Percentiles rank a stretch among this genome's conserved stretches.
Evolutionary conservation across 2,113 vertebrate species (phyloP).

Genomic region (Vulpes ferrilata): DNA sequence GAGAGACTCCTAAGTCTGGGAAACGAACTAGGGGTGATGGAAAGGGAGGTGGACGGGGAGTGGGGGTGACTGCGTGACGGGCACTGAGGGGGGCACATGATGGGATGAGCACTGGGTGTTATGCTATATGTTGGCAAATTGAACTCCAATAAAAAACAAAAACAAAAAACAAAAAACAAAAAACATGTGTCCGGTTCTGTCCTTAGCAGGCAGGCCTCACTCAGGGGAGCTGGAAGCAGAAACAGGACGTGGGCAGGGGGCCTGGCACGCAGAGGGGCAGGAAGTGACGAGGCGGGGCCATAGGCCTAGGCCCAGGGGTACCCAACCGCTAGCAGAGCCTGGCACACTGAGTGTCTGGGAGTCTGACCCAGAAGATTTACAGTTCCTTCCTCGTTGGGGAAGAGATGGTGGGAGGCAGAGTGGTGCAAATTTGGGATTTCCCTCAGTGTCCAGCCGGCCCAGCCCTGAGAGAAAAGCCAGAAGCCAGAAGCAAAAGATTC

Average conservation of each 20-base stretch:
- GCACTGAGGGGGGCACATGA: no score
- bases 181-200: neutral
- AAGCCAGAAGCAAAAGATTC: neutral
- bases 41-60: no score
- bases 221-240: neutral
- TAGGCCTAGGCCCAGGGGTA: accelerated
- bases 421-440: neutral
- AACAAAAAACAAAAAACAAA: no score
- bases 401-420: neutral
- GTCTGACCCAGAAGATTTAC: neutral
- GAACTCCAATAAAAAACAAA: no score
- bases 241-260: neutral
- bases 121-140: no score
- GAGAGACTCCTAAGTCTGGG: no score
- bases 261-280: no score
- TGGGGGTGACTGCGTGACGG: no score
- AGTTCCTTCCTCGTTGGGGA: neutral
- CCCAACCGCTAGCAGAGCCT: neutral
- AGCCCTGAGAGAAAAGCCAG: neutral
- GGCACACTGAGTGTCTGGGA: neutral
- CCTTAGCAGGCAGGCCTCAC: neutral
- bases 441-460: neutral
- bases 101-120: no score
- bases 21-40: no score
- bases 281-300: no score